Evolutionary conservation across 1,140 invertebrate species (phyloP).

Genomic region (Bicyclus anynana): DNA sequence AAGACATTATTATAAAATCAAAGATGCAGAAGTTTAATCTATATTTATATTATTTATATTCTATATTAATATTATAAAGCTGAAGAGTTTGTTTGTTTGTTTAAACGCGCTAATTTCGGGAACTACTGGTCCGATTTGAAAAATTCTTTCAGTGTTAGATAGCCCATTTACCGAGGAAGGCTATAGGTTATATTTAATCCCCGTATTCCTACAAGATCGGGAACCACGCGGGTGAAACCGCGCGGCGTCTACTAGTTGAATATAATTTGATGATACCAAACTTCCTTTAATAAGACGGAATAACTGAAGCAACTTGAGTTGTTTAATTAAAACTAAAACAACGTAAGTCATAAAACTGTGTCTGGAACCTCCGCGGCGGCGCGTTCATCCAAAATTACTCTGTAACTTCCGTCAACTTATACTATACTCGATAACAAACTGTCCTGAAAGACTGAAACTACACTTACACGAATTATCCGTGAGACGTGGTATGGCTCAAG

Average conservation of each 20-base stretch:
- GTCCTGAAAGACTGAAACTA: conserved; percentile 3
- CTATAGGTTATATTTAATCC: no score
- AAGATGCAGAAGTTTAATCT: neutral
- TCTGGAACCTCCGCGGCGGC: conserved; percentile 3
- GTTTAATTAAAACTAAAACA: conserved; percentile 14
- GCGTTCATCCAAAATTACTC: conserved; percentile 11
- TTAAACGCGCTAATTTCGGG: no score
- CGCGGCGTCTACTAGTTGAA: no score
- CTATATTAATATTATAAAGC: no score
- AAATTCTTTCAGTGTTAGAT: no score
- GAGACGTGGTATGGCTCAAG: neutral
- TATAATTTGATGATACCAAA: neutral
- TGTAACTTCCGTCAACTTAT: conserved; percentile 11
- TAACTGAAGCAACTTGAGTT: neutral
- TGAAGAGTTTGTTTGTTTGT: no score
- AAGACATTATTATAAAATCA: neutral
- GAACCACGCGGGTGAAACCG: no score
- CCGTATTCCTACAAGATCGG: no score
- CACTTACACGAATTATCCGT: conserved; percentile 9
- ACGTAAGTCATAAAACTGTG: conserved; percentile 11
- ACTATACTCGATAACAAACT: conserved; percentile 13
- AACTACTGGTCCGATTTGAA: no score
- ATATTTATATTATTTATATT: no score
- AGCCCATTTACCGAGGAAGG: no score
- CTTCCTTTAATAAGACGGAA: neutral